Base-by-base conservation (phyloP, 2,888 invertebrate genomes). In the Ichneumon xanthorius region DNA sequence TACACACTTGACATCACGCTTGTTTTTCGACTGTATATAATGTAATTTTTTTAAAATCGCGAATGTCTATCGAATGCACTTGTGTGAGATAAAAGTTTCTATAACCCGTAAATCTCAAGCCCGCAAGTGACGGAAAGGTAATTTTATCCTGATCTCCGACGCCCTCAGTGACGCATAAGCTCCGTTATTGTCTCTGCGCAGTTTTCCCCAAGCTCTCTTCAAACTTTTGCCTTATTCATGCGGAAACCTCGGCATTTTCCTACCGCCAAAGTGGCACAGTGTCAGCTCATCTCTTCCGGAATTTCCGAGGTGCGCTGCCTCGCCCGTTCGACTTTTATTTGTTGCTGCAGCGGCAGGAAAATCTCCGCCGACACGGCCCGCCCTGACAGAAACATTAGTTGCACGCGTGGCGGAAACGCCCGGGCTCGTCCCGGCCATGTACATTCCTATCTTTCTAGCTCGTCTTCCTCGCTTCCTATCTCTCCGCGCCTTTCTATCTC, bases 301-400 rank as follows among this genome's bases (percentile, higher is more conserved):
- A 70, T 70, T 71, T 45, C 16, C 22, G 37, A 16, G 16, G 16
- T 11, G 9, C 7, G 4, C 37, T 14, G 11, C 19, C 16, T 16
- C n/a, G 78, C 14, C 48, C 48, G 3, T 19, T 40, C 33, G 30
- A 72, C n/a, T 55, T 73, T 67, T 53, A 72, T 73, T 55, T 40
- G 37, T 14, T 30, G 70, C 61, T 50, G 48, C 70, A 61, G 11
- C 65, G 33, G 33, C 65, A 16, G 5, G 45, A 65, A 76, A 48
- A 82, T 70, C 75, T 45, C 14, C 37, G 37, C 19, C 37, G 37
- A 63, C 76, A 22, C 45, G 37, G 33, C 40, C 50, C 26, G 61
- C 45, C 78, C n/a, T 81, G 85, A 87, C 87, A 88, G 70, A 71
- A 53, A 48, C 70, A 83, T 87, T 86, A 84, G 75, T 80, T 78